Base-by-base conservation (phyloP, 2,888 invertebrate species). In the Diarsia rubi region DNA sequence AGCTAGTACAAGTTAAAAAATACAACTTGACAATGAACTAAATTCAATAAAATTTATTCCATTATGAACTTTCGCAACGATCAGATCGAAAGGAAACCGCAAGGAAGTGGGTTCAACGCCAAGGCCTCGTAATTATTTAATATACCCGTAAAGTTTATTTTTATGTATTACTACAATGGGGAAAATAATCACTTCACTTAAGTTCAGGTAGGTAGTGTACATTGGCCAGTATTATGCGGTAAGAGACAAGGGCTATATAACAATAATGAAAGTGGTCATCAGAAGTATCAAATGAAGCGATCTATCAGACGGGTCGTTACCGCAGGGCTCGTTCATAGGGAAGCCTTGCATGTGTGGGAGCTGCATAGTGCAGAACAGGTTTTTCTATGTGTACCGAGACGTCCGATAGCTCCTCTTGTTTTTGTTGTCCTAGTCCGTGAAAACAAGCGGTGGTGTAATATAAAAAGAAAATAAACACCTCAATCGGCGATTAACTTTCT, bases 271-370 rank as follows among this genome's bases (percentile, higher is more conserved):
- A 90, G 90, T 90, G 91, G 91, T 90, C 87, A 90, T 90, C 88
- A 83, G 82, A 90, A 90, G 93, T 95, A 95, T 96, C 95, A 90
- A 91, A 94, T 95, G 93, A 94, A 94, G 94, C 94, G 93, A 95
- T 94, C 93, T 94, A 94, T 93, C 93, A 89, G 89, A 86, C 91
- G 90, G 91, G 91, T 92, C 90, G 91, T 92, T 92, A 94, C 94
- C 94, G 90, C 94, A 96, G 92, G 91, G 88, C 91, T 90, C 81
- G 90, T 86, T 88, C 91, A 85, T 76, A 92, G 92, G 89, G 96
- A 96, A 96, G 94, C 95, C 95, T 89, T 91, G 87, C 80, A 92
- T 92, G 95, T 95, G 96, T 96, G 96, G 95, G 95, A 96, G 93
- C 92, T 78, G 90, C 89, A 88, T 88, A 90, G 88, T 89, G 90